Conservation (phyloP, 2,797 vertebrate genomes). For the Lacerta viridis region DNA sequence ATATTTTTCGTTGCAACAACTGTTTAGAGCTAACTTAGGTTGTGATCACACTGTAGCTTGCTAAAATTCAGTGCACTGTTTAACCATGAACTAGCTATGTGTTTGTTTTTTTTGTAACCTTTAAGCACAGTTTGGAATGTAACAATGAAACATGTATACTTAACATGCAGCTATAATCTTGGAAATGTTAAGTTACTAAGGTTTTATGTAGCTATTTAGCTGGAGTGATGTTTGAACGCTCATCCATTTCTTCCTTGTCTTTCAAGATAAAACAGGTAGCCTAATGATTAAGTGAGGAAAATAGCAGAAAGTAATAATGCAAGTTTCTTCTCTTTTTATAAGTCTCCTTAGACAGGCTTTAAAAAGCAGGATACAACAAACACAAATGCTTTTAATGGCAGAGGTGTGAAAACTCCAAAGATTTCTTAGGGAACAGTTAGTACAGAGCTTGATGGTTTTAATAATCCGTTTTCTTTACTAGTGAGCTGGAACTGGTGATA, state of each 20-base stretch:
- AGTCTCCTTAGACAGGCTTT: neutral
- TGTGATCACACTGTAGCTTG: neutral
- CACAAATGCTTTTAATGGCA: neutral
- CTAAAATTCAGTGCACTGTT: neutral
- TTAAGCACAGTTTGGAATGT: slow-evolving; percentile 3
- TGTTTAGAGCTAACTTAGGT: neutral
- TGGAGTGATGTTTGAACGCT: slow-evolving; percentile 10
- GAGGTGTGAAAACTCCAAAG: slow-evolving; percentile 22
- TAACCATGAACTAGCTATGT: neutral
- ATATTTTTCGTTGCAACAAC: neutral
- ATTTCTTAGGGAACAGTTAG: neutral
- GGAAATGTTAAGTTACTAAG: slow-evolving; percentile 1
- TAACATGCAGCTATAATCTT: neutral
- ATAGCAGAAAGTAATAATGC: slow-evolving; percentile 15
- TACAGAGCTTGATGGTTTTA: neutral
- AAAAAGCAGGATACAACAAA: slow-evolving; percentile 12
- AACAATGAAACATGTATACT: neutral
- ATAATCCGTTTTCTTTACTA: neutral
- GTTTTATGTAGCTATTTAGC: neutral
- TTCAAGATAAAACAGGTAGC: slow-evolving; percentile 11
- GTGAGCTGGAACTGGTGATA: neutral
- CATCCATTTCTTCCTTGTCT: neutral
- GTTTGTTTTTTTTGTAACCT: neutral
- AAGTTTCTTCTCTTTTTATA: slow-evolving; percentile 1
- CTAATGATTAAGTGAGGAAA: slow-evolving; percentile 21